Evolutionary conservation across 2,113 vertebrate genomes (phyloP).

Genomic region (Macquaria australasica): DNA sequence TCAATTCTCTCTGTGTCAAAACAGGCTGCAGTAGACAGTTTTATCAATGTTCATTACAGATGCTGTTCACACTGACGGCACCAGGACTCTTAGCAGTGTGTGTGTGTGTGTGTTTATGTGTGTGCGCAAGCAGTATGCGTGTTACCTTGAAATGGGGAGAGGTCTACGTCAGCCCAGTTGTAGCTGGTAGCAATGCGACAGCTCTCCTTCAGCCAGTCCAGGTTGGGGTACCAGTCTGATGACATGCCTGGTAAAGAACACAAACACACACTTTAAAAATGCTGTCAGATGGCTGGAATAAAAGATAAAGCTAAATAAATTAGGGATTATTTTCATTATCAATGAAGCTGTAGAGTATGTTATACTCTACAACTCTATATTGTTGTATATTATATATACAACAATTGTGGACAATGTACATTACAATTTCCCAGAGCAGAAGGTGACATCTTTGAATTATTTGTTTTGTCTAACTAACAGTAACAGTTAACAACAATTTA

Average conservation of each 20-base stretch:
- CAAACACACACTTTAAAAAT: neutral
- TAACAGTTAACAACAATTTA: neutral
- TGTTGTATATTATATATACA: too few species aligned
- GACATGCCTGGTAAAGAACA: constrained; percentile 64
- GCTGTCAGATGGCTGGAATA: too few species aligned
- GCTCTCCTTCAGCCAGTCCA: constrained; percentile 92
- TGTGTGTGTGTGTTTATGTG: constrained; percentile 38
- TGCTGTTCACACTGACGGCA: constrained; percentile 22
- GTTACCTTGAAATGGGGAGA: constrained; percentile 91
- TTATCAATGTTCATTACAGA: constrained; percentile 47
- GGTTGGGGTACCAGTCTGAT: constrained; percentile 89
- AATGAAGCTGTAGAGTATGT: neutral
- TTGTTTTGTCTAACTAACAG: neutral
- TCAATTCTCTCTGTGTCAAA: constrained; percentile 31
- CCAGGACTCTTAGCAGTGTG: neutral
- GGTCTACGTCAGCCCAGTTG: constrained; percentile 92
- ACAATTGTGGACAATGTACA: neutral
- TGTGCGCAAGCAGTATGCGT: neutral
- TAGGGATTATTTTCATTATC: neutral
- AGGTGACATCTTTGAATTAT: neutral
- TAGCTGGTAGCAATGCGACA: constrained; percentile 91
- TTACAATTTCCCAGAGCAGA: neutral
- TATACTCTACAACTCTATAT: too few species aligned
- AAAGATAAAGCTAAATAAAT: neutral
- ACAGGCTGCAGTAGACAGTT: constrained; percentile 20